Evolutionary conservation across 2,113 vertebrate species (phyloP).

Genomic region (Clarias magur): DNA sequence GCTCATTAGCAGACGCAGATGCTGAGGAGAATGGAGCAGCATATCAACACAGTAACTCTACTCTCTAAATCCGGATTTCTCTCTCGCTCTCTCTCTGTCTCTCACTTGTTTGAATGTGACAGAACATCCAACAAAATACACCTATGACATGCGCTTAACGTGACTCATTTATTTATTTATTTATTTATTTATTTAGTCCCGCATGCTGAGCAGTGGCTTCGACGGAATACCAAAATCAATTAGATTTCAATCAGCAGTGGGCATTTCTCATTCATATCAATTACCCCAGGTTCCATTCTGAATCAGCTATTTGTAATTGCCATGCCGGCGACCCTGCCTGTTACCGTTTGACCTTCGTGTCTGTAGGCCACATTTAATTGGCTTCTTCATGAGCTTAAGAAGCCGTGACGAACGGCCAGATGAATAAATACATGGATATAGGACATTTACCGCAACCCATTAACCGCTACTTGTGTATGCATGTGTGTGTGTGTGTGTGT

Average conservation of each 20-base stretch:
- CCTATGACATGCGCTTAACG: not conserved
- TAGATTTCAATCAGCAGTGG: slow-evolving; percentile 50
- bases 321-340: slow-evolving; percentile 55
- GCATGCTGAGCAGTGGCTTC: not conserved
- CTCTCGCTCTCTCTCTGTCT: not conserved
- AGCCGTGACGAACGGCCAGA: slow-evolving; percentile 55
- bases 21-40: slow-evolving; percentile 52
- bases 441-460: slow-evolving; percentile 20
- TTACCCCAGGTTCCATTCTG: slow-evolving; percentile 41
- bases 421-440: slow-evolving; percentile 49
- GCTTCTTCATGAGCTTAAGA: slow-evolving; percentile 55
- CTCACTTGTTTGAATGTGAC: not conserved
- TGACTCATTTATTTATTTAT: not conserved
- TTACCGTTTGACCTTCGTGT: slow-evolving; percentile 58
- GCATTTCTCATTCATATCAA: slow-evolving; percentile 54
- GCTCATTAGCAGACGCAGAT: slow-evolving; percentile 59
- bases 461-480: slow-evolving; percentile 18
- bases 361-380: slow-evolving; percentile 58
- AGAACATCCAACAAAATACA: not conserved
- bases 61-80: slow-evolving; percentile 5
- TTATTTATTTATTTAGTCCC: not conserved
- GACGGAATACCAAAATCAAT: slow-evolving; percentile 46
- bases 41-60: slow-evolving; percentile 48
- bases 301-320: slow-evolving; percentile 56
- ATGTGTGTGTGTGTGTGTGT: not conserved